Conservation (phyloP, 2,797 vertebrate genomes). For the Galaxias olidus region DNA sequence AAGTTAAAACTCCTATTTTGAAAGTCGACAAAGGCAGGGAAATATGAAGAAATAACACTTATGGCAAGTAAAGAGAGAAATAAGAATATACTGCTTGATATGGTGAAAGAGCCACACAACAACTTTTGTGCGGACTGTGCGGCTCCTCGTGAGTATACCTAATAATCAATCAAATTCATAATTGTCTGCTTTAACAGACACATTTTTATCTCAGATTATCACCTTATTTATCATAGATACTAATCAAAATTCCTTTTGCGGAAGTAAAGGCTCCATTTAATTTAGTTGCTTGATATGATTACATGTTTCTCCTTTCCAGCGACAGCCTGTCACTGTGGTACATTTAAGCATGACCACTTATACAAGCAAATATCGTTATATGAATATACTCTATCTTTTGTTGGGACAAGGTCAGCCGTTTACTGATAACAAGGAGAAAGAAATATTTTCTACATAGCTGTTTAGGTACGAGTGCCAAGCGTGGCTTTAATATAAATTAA, state of each 20-base stretch:
- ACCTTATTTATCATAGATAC: too few relatives aligned
- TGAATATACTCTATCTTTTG: too few relatives aligned
- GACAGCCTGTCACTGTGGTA: not conserved
- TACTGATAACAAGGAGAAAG: too few relatives aligned
- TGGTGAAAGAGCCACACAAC: slow-evolving; percentile 76
- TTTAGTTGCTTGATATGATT: slow-evolving; percentile 30
- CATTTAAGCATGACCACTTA: too few relatives aligned
- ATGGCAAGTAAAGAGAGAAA: slow-evolving; percentile 81
- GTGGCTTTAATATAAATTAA: too few relatives aligned
- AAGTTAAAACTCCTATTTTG: slow-evolving; percentile 21
- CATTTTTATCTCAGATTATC: too few relatives aligned
- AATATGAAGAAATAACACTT: slow-evolving; percentile 29
- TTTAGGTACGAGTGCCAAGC: too few relatives aligned
- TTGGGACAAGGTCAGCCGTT: too few relatives aligned
- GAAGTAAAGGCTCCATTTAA: slow-evolving; percentile 45
- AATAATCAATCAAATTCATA: too few relatives aligned
- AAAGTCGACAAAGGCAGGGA: slow-evolving; percentile 34
- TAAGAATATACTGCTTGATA: slow-evolving; percentile 79
- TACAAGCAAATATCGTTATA: too few relatives aligned
- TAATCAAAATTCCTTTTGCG: slow-evolving; percentile 14
- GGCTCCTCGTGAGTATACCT: slow-evolving; percentile 73
- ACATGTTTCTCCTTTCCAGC: slow-evolving; percentile 42
- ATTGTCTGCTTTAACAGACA: too few relatives aligned
- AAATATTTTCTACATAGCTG: too few relatives aligned
- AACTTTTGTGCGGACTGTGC: slow-evolving; percentile 85